These are phyloP conservation scores for Sisyra nigra DNA, from an alignment of 2,888 invertebrate genomes.

Conservation along the genomic window DNA sequence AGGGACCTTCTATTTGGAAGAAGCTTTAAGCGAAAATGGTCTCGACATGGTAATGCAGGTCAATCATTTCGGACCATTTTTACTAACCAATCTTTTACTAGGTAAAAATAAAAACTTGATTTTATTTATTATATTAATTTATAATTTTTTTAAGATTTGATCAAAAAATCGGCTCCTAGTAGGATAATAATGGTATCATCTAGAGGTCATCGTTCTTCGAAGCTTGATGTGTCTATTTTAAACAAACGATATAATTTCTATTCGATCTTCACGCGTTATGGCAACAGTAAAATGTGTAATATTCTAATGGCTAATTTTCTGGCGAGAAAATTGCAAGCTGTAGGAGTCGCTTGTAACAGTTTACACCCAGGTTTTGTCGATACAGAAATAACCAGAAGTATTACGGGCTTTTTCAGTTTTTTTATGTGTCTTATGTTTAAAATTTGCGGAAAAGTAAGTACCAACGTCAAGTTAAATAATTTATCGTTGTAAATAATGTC, in stretches of 20 bases:
- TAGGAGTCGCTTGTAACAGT: conserved; percentile 25
- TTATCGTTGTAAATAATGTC: too few species aligned
- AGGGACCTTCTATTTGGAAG: conserved; percentile 29
- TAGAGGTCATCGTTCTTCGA: background rate
- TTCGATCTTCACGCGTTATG: conserved; percentile 13
- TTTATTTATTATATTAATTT: background rate
- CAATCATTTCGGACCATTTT: conserved; percentile 49
- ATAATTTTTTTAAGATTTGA: conserved; percentile 18
- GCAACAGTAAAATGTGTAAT: conserved; percentile 24
- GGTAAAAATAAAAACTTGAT: too few species aligned
- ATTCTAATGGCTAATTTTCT: conserved; percentile 24
- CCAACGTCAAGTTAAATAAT: too few species aligned
- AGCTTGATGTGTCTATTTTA: background rate
- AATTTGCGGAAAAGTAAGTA: too few species aligned
- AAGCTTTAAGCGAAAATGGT: conserved; percentile 35
- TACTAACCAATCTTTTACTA: conserved; percentile 41
- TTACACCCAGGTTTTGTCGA: conserved; percentile 26
- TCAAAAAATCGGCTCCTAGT: conserved; percentile 22
- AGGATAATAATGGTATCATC: conserved; percentile 24
- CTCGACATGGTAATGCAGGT: conserved; percentile 42
- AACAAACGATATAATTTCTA: conserved; percentile 33
- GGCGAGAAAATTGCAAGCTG: conserved; percentile 20
- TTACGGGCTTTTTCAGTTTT: too few species aligned
- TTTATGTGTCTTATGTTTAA: too few species aligned
- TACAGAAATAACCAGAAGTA: too few species aligned